Conservation (phyloP, 2,113 vertebrate species). For the Catharus fuscescens region DNA sequence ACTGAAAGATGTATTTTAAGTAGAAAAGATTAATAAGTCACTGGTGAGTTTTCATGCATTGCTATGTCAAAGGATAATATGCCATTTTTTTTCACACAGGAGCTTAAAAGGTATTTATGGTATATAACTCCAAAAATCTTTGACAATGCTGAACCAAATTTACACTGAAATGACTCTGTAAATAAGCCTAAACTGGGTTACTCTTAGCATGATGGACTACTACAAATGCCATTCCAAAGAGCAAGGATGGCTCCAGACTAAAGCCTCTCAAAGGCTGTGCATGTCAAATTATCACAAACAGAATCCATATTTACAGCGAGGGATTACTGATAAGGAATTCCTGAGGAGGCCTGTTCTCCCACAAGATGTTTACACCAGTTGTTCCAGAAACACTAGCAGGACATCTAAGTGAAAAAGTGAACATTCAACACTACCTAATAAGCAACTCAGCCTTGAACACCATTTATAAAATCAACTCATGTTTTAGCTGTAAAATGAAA, state of each 20-base stretch:
- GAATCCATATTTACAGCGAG: conserved; percentile 35
- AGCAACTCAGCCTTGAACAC: not conserved
- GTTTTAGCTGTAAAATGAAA: not conserved
- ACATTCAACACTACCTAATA: not conserved
- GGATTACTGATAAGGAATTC: conserved; percentile 52
- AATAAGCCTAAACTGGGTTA: not conserved
- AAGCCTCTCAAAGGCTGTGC: not conserved
- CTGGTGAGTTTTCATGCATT: not conserved
- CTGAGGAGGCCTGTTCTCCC: not conserved
- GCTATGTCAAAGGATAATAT: not conserved
- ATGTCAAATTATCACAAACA: conserved; percentile 30
- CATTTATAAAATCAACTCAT: not conserved
- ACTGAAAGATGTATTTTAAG: not conserved
- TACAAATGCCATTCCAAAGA: not conserved
- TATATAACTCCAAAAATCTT: not conserved
- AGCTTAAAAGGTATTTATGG: not conserved
- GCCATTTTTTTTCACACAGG: not conserved
- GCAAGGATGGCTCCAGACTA: not conserved
- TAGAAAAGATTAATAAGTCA: not conserved
- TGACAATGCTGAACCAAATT: not conserved
- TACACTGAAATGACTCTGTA: not conserved
- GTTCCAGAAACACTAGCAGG: not conserved
- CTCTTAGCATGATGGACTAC: not conserved
- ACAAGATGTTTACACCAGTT: not conserved
- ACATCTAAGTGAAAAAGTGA: not conserved